Evolutionary conservation across 2,113 vertebrate genomes (phyloP), one percentile per base, ranked within the genome.

Genomic region (Erpornis zantholeuca): DNA sequence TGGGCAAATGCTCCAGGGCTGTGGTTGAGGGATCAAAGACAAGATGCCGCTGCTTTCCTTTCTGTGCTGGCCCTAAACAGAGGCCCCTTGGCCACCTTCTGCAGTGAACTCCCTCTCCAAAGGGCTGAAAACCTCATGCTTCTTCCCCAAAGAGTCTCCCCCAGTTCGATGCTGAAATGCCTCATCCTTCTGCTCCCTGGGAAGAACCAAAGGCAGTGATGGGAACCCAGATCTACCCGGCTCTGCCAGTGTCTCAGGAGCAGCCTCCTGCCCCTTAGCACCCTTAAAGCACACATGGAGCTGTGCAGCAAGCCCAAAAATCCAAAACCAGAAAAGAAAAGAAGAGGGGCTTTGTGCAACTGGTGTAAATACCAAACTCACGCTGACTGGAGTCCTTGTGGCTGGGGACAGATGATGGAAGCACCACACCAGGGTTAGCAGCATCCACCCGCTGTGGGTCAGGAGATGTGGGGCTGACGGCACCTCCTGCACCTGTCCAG

Each of bases 211-310:
- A 81, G 38, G 71, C 63, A 69, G 42, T 8, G 11, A 56, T 50
- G 35, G 59, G 59, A 95, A 22, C 36, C 52, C 71, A 85, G 59
- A 61, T 10, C 70, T 49, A 15, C 42, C 38, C 42, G n/a, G 40
- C n/a, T 61, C 31, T 15, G 10, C 23, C 33, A 3, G 27, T 7
- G 52, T 49, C 60, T 17, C 20, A 47, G 50, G 59, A 73, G 81
- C 4, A 36, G 50, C 45, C 36, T 63, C 31, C 1, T 56, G 45
- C 28, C 36, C 38, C 47, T 45, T 12, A 33, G 20, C 57, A 33
- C 49, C n/a, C 1, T 0, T 15, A 27, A 85, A 0, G 1, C 54
- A 18, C 42, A 42, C 0, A 0, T 1, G 21, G 35, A 17, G 50
- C 66, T 25, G 54, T 3, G 36, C 60, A 68, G 36, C 0, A 1